Evolutionary conservation across 1,140 invertebrate genomes (phyloP).

Genomic region (Penaeus vannamei): DNA sequence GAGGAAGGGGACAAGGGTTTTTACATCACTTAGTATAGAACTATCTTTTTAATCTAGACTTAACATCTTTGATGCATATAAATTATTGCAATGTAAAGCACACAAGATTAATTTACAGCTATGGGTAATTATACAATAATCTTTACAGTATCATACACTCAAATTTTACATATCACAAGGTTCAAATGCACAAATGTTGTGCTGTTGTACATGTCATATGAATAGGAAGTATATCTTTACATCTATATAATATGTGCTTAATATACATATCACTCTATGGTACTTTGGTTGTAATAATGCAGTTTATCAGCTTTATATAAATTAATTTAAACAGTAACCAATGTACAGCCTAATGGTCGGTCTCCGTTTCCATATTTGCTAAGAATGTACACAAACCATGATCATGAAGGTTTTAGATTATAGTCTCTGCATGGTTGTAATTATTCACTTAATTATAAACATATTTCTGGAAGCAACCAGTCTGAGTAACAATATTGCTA

Average conservation of each 20-base stretch:
- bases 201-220: slow-evolving; percentile 49
- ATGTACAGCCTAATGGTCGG: slow-evolving; percentile 19
- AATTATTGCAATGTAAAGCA: slow-evolving; percentile 6
- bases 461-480: too few relatives aligned
- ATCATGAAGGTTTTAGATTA: too few relatives aligned
- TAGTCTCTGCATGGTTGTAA: too few relatives aligned
- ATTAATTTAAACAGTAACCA: slow-evolving; percentile 21
- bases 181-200: slow-evolving; percentile 62
- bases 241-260: slow-evolving; percentile 45
- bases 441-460: too few relatives aligned
- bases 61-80: slow-evolving; percentile 3
- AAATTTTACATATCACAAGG: slow-evolving; percentile 63
- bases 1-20: too few relatives aligned
- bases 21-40: too few relatives aligned
- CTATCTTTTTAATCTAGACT: too few relatives aligned
- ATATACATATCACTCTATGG: slow-evolving; percentile 61
- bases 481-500: background rate
- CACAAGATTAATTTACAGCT: background rate
- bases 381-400: background rate
- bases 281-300: slow-evolving; percentile 65
- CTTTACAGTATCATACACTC: slow-evolving; percentile 54
- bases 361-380: background rate
- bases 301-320: slow-evolving; percentile 35
- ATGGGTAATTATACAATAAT: slow-evolving; percentile 10
- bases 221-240: slow-evolving; percentile 33